Conservation (phyloP, 92 coral and sea anemone species). For the Heteractis magnifica region DNA sequence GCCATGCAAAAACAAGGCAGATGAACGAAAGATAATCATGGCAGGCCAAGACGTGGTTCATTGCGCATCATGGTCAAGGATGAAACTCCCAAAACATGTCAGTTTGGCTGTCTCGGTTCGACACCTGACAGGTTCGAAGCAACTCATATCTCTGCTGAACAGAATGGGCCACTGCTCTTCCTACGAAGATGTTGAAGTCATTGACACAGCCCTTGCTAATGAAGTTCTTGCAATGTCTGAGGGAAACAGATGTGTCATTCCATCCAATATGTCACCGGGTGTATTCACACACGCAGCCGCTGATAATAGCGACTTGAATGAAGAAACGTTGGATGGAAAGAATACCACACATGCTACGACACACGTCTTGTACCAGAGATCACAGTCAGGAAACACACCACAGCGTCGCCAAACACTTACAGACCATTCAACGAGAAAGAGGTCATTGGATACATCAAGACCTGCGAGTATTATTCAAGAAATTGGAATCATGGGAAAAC, state of each 20-base stretch:
- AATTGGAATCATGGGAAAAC: background rate
- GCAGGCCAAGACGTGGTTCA: slow-evolving; percentile 46
- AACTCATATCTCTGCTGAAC: slow-evolving; percentile 34
- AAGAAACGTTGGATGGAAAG: slow-evolving; percentile 54
- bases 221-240: slow-evolving; percentile 26
- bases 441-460: background rate
- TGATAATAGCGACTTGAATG: slow-evolving; percentile 37
- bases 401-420: background rate
- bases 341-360: slow-evolving; percentile 52
- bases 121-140: slow-evolving; percentile 42
- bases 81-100: slow-evolving; percentile 48
- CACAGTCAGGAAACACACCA: slow-evolving; percentile 14
- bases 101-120: slow-evolving; percentile 40
- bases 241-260: slow-evolving; percentile 22
- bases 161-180: slow-evolving; percentile 50
- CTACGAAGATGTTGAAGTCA: slow-evolving; percentile 6
- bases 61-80: slow-evolving; percentile 13
- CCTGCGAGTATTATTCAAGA: background rate
- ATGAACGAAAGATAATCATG: background rate
- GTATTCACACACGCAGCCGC: slow-evolving; percentile 37
- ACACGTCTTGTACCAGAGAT: slow-evolving; percentile 8
- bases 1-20: background rate
- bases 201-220: slow-evolving; percentile 31
- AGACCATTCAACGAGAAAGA: background rate
- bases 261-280: slow-evolving; percentile 34